These are phyloP conservation scores for Penaeus japonicus DNA, from an alignment of 1,140 invertebrate genomes.

Conservation along the genomic window DNA sequence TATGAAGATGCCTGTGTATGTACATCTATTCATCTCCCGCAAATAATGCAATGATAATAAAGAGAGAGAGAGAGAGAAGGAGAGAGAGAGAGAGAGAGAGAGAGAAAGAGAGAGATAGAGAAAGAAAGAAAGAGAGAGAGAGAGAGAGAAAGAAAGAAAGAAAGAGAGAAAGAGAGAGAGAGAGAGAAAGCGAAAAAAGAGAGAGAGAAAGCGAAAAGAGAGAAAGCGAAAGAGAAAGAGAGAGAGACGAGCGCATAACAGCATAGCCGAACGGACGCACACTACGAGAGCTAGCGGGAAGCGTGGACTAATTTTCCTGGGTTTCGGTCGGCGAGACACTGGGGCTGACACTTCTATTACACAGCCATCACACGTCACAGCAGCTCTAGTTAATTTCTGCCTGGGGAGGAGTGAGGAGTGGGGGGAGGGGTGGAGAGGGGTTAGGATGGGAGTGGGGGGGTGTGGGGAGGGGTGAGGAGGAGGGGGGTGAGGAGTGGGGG, in stretches of 20 bases:
- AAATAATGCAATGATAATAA: no score
- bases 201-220: no score
- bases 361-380: conserved; percentile 49
- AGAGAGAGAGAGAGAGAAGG: no score
- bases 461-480: neutral
- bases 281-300: neutral
- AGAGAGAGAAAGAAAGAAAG: no score
- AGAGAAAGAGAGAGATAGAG: no score
- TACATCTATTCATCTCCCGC: no score
- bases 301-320: conserved; percentile 49
- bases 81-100: no score
- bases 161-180: neutral
- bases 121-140: no score
- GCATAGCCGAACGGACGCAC: neutral
- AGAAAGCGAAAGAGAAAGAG: no score
- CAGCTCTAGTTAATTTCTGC: conserved; percentile 52
- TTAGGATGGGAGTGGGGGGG: neutral
- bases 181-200: neutral
- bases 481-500: neutral
- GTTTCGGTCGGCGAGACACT: conserved; percentile 48
- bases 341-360: conserved; percentile 53
- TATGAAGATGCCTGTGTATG: no score
- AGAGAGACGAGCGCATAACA: neutral
- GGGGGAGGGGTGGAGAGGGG: neutral
- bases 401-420: neutral